Evolutionary conservation across 2,888 invertebrate species (phyloP).

Genomic region (Desoria tigrina): DNA sequence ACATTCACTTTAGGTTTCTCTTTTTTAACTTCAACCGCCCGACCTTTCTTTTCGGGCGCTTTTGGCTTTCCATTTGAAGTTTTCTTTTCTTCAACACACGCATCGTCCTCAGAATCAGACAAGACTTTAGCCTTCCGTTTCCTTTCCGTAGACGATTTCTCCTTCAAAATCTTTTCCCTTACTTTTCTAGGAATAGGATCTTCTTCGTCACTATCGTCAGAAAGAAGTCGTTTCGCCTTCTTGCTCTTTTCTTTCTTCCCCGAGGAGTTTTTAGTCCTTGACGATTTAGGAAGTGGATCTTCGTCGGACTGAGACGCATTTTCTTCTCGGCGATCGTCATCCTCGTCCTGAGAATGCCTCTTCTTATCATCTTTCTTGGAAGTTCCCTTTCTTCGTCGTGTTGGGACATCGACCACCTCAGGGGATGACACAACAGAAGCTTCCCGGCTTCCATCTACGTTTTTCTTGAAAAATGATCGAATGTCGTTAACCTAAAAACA

Average conservation of each 20-base stretch:
- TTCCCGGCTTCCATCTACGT: neutral
- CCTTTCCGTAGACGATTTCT: slow-evolving; percentile 13
- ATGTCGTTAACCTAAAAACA: slow-evolving; percentile 29
- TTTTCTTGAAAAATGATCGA: slow-evolving; percentile 33
- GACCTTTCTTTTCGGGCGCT: slow-evolving; percentile 18
- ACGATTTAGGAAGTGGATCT: slow-evolving; percentile 53
- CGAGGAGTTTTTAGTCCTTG: slow-evolving; percentile 17
- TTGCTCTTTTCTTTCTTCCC: slow-evolving; percentile 1
- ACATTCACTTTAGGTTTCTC: neutral
- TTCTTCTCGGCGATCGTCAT: slow-evolving; percentile 11
- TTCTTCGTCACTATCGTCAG: slow-evolving; percentile 20
- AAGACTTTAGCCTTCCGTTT: slow-evolving; percentile 33
- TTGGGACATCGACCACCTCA: slow-evolving; percentile 31
- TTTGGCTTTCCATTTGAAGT: neutral
- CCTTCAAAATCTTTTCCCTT: neutral
- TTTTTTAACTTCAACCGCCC: slow-evolving; percentile 9
- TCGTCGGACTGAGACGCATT: slow-evolving; percentile 43
- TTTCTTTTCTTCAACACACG: slow-evolving; percentile 11
- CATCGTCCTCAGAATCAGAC: slow-evolving; percentile 35
- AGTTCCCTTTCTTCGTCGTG: slow-evolving; percentile 23
- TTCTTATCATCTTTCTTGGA: slow-evolving; percentile 23
- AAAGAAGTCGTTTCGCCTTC: slow-evolving; percentile 9
- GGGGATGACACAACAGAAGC: neutral
- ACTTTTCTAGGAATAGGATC: slow-evolving; percentile 4
- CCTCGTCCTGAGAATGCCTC: slow-evolving; percentile 6